phyloP scores from a whole-genome alignment of 2,113 vertebrate species.

The Apodemus speciosus region DNA sequence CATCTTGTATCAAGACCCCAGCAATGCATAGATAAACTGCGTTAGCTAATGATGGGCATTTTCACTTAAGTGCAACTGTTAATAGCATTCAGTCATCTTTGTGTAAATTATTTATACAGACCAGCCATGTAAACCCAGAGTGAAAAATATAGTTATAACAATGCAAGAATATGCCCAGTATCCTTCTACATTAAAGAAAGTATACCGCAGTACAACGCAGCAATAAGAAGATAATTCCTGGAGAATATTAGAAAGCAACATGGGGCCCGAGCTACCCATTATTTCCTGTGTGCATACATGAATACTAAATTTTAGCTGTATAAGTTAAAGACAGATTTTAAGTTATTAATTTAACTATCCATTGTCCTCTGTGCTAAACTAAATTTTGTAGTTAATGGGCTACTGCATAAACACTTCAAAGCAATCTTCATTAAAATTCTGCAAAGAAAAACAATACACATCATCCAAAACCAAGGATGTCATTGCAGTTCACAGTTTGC shows the following conservation, averaged over 20 bases:
- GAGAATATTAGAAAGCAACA: conserved; percentile 79
- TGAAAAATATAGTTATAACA: conserved; percentile 78
- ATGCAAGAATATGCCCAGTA: conserved; percentile 82
- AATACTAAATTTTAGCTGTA: conserved; percentile 74
- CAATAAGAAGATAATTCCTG: conserved; percentile 87
- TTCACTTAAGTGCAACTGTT: conserved; percentile 88
- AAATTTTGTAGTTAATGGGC: conserved; percentile 77
- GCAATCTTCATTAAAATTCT: conserved; percentile 80
- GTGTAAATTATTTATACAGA: conserved; percentile 80
- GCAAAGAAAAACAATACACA: conserved; percentile 78
- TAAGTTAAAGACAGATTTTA: conserved; percentile 76
- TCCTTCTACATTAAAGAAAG: conserved; percentile 81
- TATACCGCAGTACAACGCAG: conserved; percentile 85
- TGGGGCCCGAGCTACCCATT: conserved; percentile 85
- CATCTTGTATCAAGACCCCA: conserved; percentile 89
- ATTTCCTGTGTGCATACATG: conserved; percentile 82
- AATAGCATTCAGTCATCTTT: conserved; percentile 88
- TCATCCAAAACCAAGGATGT: conserved; percentile 78
- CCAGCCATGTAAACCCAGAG: conserved; percentile 86
- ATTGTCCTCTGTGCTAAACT: conserved; percentile 85
- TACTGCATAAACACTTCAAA: conserved; percentile 83
- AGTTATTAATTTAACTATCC: conserved; percentile 74
- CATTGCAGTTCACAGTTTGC: conserved; percentile 88
- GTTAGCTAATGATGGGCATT: conserved; percentile 89
- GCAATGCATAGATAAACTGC: conserved; percentile 97